A percentile compares a stretch with the other conserved stretches of the same genome.
Evolutionary conservation across 37 sponge, comb jelly and placozoan species (phyloP).

Genomic region (Haliclona indistincta): DNA sequence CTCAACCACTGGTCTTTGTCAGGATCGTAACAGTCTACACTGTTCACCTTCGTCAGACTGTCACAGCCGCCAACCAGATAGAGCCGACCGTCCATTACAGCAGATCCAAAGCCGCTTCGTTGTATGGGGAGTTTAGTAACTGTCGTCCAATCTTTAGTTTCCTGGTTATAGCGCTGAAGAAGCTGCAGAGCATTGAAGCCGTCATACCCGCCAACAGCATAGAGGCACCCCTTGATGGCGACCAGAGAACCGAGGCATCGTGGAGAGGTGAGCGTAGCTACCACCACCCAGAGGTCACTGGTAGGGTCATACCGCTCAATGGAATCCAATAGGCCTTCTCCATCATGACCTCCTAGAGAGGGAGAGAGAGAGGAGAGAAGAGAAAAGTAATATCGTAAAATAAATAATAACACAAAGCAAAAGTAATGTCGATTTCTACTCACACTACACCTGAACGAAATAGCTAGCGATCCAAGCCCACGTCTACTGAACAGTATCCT

Average conservation of each 20-base stretch:
- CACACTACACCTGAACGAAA: too few species aligned
- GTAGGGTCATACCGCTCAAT: conserved; percentile 60
- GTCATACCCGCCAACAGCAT: conserved; percentile 74
- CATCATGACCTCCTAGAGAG: conserved; percentile 72
- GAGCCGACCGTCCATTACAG: conserved; percentile 59
- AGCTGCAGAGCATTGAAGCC: conserved; percentile 32
- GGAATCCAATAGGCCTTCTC: conserved; percentile 62
- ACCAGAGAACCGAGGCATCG: conserved; percentile 59
- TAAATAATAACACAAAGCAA: too few species aligned
- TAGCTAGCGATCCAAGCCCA: too few species aligned
- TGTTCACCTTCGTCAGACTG: conserved; percentile 48
- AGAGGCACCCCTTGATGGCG: conserved; percentile 59
- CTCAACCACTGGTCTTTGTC: conserved; percentile 57
- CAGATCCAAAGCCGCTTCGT: conserved; percentile 66
- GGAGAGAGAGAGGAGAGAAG: neutral
- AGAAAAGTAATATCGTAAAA: too few species aligned
- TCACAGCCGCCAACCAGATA: conserved; percentile 65
- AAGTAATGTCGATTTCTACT: too few species aligned
- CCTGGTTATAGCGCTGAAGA: conserved; percentile 39
- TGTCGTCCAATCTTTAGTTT: conserved; percentile 38
- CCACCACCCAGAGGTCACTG: conserved; percentile 54
- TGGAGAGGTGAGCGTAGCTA: conserved; percentile 51
- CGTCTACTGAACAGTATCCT: too few species aligned
- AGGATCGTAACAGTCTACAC: conserved; percentile 63
- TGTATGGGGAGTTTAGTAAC: conserved; percentile 54